Conservation (phyloP, 2,888 invertebrate genomes). For the Nematopogon swammerdamellus region DNA sequence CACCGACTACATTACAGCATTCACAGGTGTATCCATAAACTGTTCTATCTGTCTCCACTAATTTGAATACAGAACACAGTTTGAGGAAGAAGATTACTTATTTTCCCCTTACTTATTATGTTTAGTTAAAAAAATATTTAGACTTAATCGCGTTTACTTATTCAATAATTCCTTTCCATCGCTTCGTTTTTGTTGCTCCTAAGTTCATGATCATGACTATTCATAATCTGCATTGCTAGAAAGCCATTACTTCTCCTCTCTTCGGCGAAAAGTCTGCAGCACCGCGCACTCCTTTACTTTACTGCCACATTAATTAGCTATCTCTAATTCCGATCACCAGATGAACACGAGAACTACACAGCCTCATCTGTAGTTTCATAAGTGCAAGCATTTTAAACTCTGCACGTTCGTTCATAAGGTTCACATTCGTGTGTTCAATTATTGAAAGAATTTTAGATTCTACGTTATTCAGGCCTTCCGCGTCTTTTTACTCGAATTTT, state of each 20-base stretch:
- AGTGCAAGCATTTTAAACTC: no score
- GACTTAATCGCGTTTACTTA: no score
- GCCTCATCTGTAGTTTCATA: not conserved
- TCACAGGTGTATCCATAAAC: no score
- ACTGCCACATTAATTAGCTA: slow-evolving; percentile 1
- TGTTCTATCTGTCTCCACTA: no score
- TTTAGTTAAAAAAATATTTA: no score
- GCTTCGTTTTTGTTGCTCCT: no score
- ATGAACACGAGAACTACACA: not conserved
- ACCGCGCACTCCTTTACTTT: not conserved
- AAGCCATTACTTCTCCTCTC: not conserved
- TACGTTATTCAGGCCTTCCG: not conserved
- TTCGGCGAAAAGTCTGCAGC: not conserved
- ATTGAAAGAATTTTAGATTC: not conserved
- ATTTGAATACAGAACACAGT: no score
- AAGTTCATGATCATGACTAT: not conserved
- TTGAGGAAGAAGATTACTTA: no score
- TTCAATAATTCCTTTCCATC: no score
- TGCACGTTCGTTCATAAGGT: not conserved
- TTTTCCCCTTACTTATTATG: no score
- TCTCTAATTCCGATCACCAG: slow-evolving; percentile 2
- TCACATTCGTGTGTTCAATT: not conserved
- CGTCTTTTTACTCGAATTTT: not conserved
- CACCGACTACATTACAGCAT: no score
- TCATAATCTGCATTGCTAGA: not conserved